A percentile compares a stretch with the other conserved stretches of the same genome.
Evolutionary conservation across 2,113 vertebrate species (phyloP).

Genomic region (Oreocharis arfaki): DNA sequence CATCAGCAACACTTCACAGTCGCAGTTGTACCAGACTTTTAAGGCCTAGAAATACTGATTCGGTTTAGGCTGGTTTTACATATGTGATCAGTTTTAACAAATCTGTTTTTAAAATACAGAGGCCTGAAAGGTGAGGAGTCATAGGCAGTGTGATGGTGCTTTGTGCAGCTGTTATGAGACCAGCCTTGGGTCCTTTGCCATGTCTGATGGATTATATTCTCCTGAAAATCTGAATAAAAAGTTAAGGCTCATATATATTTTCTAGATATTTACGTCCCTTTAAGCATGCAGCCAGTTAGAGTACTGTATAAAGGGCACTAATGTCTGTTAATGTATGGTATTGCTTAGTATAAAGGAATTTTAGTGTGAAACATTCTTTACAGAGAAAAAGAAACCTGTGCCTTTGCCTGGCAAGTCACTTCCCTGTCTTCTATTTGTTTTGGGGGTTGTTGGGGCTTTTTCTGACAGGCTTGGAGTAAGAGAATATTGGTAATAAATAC

Average conservation of each 20-base stretch:
- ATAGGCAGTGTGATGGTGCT: neutral
- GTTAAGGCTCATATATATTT: neutral
- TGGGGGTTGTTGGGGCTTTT: neutral
- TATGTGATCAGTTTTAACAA: neutral
- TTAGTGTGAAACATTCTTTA: constrained; percentile 31
- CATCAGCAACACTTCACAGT: neutral
- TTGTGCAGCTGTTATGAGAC: neutral
- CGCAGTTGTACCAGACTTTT: neutral
- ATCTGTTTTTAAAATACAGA: neutral
- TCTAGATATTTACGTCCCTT: constrained; percentile 6
- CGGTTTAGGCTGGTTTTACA: neutral
- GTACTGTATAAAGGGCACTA: neutral
- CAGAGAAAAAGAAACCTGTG: neutral
- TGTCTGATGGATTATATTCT: neutral
- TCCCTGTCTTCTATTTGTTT: constrained; percentile 19
- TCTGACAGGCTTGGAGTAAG: constrained; percentile 12
- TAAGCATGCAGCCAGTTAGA: neutral
- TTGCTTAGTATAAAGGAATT: constrained; percentile 31
- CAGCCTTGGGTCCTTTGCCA: neutral
- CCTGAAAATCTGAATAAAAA: neutral
- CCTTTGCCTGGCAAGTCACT: constrained; percentile 22
- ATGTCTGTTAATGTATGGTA: constrained; percentile 28
- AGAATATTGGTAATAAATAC: constrained; percentile 2
- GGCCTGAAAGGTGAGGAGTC: neutral
- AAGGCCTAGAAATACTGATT: neutral